phyloP scores from a whole-genome alignment of 53 echinoderm and acorn worm genomes.

The Glandiceps talaboti region DNA sequence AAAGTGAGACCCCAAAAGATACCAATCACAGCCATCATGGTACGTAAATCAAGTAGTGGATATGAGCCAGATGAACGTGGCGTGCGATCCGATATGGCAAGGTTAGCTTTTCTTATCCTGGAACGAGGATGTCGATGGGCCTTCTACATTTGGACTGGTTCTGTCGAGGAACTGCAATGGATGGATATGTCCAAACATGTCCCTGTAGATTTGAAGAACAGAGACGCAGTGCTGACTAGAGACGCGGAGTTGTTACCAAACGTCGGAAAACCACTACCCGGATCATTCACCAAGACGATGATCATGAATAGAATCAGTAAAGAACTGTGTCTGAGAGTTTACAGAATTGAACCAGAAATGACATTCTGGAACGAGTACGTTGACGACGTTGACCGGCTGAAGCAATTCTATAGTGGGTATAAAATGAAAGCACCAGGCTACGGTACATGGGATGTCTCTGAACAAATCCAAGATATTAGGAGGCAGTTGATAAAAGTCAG shows the following conservation, averaged over 20 bases:
- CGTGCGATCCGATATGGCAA: constrained; percentile 76
- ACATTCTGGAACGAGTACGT: constrained; percentile 92
- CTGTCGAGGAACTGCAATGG: constrained; percentile 64
- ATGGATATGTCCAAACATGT: constrained; percentile 64
- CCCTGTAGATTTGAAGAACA: constrained; percentile 45
- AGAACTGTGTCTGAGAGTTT: constrained; percentile 68
- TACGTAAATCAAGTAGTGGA: constrained; percentile 54
- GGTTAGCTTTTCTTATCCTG: constrained; percentile 68
- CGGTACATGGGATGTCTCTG: constrained; percentile 75
- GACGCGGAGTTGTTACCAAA: constrained; percentile 74
- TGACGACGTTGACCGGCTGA: constrained; percentile 40
- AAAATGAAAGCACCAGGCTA: constrained; percentile 52
- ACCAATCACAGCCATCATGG: constrained; percentile 49
- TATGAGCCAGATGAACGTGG: constrained; percentile 68
- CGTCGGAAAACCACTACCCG: constrained; percentile 73
- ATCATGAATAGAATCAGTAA: constrained; percentile 69
- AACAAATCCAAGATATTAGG: constrained; percentile 66
- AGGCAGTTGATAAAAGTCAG: constrained; percentile 86
- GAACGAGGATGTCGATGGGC: constrained; percentile 71
- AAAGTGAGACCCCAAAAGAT: constrained; percentile 50
- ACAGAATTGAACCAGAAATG: constrained; percentile 86
- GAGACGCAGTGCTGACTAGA: constrained; percentile 47
- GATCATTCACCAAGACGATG: constrained; percentile 57
- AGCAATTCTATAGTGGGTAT: constrained; percentile 53
- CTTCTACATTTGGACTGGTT: constrained; percentile 83